A percentile compares a stretch with the other conserved stretches of the same genome.
phyloP scores from a whole-genome alignment of 2,888 invertebrate species.

The Dimorphilus gyrociliatus region DNA sequence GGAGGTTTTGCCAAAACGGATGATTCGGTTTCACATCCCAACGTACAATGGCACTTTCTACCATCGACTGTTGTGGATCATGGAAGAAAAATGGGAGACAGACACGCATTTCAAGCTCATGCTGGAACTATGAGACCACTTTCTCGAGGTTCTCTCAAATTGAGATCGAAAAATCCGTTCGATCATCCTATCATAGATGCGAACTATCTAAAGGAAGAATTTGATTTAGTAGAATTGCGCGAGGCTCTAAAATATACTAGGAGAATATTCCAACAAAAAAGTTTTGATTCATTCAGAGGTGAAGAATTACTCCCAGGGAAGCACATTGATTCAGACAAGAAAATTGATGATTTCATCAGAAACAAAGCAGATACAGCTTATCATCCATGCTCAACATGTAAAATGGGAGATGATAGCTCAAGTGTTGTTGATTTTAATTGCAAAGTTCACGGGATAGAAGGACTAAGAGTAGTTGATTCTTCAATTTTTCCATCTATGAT shows the following conservation, averaged over 20 bases:
- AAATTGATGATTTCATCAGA: slow-evolving; percentile 34
- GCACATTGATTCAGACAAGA: slow-evolving; percentile 21
- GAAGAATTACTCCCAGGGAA: slow-evolving; percentile 21
- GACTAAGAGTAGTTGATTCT: slow-evolving; percentile 59
- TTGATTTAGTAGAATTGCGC: slow-evolving; percentile 43
- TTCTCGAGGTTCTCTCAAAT: slow-evolving; percentile 60
- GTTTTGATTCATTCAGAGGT: slow-evolving; percentile 27
- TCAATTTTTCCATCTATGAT: slow-evolving; percentile 61
- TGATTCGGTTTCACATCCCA: slow-evolving; percentile 34
- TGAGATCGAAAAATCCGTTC: slow-evolving; percentile 56
- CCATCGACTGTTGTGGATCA: slow-evolving; percentile 42
- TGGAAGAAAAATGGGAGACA: slow-evolving; percentile 35
- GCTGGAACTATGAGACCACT: slow-evolving; percentile 55
- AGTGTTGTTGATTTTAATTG: slow-evolving; percentile 51
- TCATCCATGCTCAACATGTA: slow-evolving; percentile 62
- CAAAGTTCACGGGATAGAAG: slow-evolving; percentile 42
- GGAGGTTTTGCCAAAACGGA: slow-evolving; percentile 40
- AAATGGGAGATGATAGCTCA: slow-evolving; percentile 46
- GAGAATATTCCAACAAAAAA: slow-evolving; percentile 32
- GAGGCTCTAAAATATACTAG: slow-evolving; percentile 19
- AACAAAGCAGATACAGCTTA: slow-evolving; percentile 46
- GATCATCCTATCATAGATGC: slow-evolving; percentile 72
- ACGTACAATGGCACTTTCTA: slow-evolving; percentile 42
- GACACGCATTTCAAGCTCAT: slow-evolving; percentile 41
- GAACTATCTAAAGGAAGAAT: slow-evolving; percentile 56